These are phyloP conservation scores for Rhingia rostrata DNA, from an alignment of 2,888 invertebrate species.

Conservation along the genomic window DNA sequence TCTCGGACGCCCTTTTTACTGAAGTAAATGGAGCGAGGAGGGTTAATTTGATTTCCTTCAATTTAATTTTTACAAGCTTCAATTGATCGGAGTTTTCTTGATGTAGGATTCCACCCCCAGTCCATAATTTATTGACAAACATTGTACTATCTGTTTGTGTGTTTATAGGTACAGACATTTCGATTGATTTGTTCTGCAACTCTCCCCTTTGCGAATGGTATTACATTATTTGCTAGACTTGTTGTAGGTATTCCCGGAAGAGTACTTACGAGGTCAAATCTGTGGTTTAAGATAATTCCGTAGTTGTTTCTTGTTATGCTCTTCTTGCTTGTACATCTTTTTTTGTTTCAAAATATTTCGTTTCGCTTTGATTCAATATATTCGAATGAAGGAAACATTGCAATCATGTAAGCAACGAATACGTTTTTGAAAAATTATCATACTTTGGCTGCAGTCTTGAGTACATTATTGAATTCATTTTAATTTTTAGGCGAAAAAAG, in stretches of 20 bases:
- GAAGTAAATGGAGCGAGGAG: conserved; percentile 79
- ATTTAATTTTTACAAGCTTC: conserved; percentile 83
- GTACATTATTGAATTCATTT: too few relatives aligned
- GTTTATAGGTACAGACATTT: conserved; percentile 65
- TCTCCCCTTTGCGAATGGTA: conserved; percentile 53
- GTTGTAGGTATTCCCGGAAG: conserved; percentile 67
- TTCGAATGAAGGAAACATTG: neutral
- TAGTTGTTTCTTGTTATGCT: neutral
- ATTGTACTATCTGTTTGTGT: conserved; percentile 55
- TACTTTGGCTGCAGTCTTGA: too few relatives aligned
- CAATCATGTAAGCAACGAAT: neutral
- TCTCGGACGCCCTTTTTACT: conserved; percentile 34
- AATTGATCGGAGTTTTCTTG: conserved; percentile 76
- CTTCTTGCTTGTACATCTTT: neutral
- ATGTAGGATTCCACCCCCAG: conserved; percentile 59
- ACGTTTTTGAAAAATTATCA: too few relatives aligned
- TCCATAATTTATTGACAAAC: conserved; percentile 68
- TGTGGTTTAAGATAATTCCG: conserved; percentile 55
- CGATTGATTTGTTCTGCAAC: conserved; percentile 67
- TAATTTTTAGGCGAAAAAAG: too few relatives aligned
- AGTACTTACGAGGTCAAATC: conserved; percentile 70
- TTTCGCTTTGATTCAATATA: neutral
- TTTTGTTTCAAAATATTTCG: neutral
- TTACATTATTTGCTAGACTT: conserved; percentile 33
- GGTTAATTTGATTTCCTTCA: conserved; percentile 83